Evolutionary conservation across 2,797 vertebrate genomes (phyloP).

Genomic region (Mallotus villosus): DNA sequence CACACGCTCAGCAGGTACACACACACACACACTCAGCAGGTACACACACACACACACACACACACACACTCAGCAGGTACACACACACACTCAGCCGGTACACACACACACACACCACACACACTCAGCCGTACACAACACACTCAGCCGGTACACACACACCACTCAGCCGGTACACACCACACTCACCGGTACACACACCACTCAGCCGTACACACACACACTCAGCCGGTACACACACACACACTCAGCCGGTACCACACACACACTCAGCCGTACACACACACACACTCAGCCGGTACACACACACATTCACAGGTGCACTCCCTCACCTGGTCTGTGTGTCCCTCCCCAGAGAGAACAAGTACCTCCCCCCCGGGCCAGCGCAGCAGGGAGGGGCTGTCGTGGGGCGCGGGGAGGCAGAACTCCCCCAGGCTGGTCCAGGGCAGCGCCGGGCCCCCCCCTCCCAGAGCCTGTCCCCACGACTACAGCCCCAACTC

Average conservation of each 20-base stretch:
- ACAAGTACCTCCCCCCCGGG: slow-evolving; percentile 97
- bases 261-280: too few relatives aligned
- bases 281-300: neutral
- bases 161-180: neutral
- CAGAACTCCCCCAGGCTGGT: slow-evolving; percentile 92
- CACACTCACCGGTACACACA: too few relatives aligned
- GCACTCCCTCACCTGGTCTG: neutral
- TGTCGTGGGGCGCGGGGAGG: slow-evolving; percentile 92
- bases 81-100: neutral
- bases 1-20: neutral
- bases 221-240: neutral
- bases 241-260: neutral
- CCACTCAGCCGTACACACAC: neutral
- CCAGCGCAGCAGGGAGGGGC: slow-evolving; percentile 93
- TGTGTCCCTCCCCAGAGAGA: slow-evolving; percentile 80
- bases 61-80: neutral
- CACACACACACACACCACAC: neutral
- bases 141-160: slow-evolving; percentile 27
- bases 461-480: slow-evolving; percentile 83
- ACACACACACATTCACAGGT: neutral
- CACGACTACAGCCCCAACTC: slow-evolving; percentile 93
- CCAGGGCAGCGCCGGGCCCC: slow-evolving; percentile 84
- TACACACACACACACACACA: neutral
- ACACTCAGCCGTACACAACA: neutral
- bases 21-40: neutral